Evolutionary conservation across 1,140 invertebrate species (phyloP), one percentile per base, ranked within the genome.

Genomic region (Tachypleus tridentatus): DNA sequence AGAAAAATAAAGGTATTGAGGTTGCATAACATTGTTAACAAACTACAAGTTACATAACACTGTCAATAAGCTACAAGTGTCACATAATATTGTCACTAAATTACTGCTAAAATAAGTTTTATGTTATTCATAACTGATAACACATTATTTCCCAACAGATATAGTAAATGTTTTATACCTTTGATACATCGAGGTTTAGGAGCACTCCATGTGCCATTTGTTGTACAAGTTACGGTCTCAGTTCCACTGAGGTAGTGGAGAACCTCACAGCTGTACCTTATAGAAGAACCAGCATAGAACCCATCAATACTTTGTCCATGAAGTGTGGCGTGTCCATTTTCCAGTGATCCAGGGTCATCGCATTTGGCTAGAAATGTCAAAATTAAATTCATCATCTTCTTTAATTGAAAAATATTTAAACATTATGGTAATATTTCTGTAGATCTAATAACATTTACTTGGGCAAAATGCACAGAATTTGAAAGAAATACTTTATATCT

Each of bases 181-280:
- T 64, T 63, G 48, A 65, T 56, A 52, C 69, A 70, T 29, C 48
- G 58, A 5, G 69, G 69, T 47, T 63, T 62, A 4, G n/a, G n/a
- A 47, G 56, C 61, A 5, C 61, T 61, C 69, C 69, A 70, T 7
- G 11, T 68, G 10, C 66, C 69, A n/a, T 65, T 64, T 4, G 4
- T 9, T 5, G 48, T 51, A 11, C 69, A 70, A 49, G 59, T 59
- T 56, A 65, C 65, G 1, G 7, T 51, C 9, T 56, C 11, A 58
- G 9, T 58, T 8, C 70, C 57, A 60, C 49, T 68, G 51, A 67
- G 11, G 50, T 65, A 63, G 56, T 65, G 62, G 4, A 65, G 54
- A 6, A 64, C 47, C 58, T 58, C 9, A 48, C 67, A 68, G 0
- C 54, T 8, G 58, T 56, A 68, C 49, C 63, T 47, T 49, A 66